Evolutionary conservation across 2,888 invertebrate species (phyloP).

Genomic region (Coremacera marginata): DNA sequence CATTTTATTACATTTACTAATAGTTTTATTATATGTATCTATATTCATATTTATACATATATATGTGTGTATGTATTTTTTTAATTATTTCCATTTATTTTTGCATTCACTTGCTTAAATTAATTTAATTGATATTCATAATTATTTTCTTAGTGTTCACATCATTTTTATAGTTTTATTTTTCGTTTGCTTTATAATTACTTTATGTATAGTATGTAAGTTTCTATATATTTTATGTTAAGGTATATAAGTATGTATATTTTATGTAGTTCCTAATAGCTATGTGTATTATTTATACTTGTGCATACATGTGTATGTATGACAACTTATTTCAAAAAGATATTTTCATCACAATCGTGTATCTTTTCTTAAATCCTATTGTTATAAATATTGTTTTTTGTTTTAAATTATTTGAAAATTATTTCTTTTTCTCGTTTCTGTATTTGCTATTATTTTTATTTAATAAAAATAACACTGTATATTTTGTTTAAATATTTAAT

Average conservation of each 20-base stretch:
- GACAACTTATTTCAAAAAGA: slow-evolving; percentile 42
- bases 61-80: slow-evolving; percentile 16
- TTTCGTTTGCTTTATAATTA: not conserved
- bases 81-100: not conserved
- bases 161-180: not conserved
- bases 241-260: slow-evolving; percentile 36
- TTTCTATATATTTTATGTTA: slow-evolving; percentile 7
- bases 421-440: not conserved
- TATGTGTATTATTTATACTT: slow-evolving; percentile 19
- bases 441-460: slow-evolving; percentile 11
- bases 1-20: slow-evolving; percentile 34
- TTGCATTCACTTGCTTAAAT: not conserved
- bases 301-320: slow-evolving; percentile 24
- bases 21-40: slow-evolving; percentile 17
- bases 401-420: not conserved
- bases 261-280: slow-evolving; percentile 22
- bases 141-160: not conserved
- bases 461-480: slow-evolving; percentile 44
- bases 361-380: slow-evolving; percentile 7
- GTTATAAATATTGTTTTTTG: slow-evolving; percentile 9
- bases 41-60: not conserved
- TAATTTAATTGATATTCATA: not conserved
- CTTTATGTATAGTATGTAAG: not conserved
- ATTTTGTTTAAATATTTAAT: slow-evolving; percentile 41
- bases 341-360: slow-evolving; percentile 51